Conservation (phyloP, 2,113 vertebrate species). For the Eublepharis macularius region DNA sequence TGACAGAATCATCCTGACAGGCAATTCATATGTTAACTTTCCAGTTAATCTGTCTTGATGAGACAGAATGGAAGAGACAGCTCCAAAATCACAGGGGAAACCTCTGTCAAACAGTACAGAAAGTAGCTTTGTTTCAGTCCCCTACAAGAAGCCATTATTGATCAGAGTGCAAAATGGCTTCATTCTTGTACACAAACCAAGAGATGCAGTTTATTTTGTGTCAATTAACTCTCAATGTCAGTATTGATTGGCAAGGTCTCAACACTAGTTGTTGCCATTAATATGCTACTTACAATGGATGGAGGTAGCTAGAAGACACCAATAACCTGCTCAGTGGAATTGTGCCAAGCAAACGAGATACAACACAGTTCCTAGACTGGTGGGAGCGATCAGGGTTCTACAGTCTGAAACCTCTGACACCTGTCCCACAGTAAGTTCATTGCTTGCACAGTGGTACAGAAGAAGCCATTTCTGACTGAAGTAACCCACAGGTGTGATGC, state of each 20-base stretch:
- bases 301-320: slow-evolving; percentile 56
- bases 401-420: slow-evolving; percentile 47
- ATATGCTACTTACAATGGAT: slow-evolving; percentile 79
- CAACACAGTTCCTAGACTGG: background rate
- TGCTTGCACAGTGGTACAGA: slow-evolving; percentile 26
- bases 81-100: slow-evolving; percentile 69
- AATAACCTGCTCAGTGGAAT: slow-evolving; percentile 52
- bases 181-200: slow-evolving; percentile 70
- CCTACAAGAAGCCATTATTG: slow-evolving; percentile 78
- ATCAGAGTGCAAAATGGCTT: slow-evolving; percentile 77
- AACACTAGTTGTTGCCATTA: slow-evolving; percentile 81
- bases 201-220: slow-evolving; percentile 75
- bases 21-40: slow-evolving; percentile 85
- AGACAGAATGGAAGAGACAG: slow-evolving; percentile 78
- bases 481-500: slow-evolving; percentile 65
- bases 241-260: slow-evolving; percentile 84
- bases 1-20: slow-evolving; percentile 86
- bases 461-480: slow-evolving; percentile 57
- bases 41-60: slow-evolving; percentile 75
- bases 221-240: slow-evolving; percentile 78
- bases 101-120: slow-evolving; percentile 70
- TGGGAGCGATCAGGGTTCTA: slow-evolving; percentile 38
- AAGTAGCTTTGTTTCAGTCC: slow-evolving; percentile 69
- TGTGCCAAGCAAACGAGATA: slow-evolving; percentile 67
- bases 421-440: slow-evolving; percentile 34